Evolutionary conservation across 2,113 vertebrate species (phyloP).

Genomic region (Rana temporaria): DNA sequence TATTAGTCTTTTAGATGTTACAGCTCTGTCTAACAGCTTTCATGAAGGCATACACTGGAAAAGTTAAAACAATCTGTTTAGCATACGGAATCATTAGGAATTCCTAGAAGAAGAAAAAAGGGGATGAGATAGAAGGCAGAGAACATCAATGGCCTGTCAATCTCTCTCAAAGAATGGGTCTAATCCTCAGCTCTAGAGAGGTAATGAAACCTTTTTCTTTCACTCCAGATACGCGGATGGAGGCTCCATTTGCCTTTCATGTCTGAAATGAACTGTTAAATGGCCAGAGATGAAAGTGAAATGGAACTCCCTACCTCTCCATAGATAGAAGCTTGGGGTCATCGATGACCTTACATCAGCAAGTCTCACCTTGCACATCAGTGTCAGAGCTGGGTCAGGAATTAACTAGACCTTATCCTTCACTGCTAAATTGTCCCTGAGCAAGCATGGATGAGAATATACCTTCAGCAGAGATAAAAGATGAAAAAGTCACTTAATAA

Average conservation of each 20-base stretch:
- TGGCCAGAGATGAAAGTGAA: slow-evolving; percentile 51
- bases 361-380: slow-evolving; percentile 43
- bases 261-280: slow-evolving; percentile 55
- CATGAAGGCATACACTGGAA: slow-evolving; percentile 7
- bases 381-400: slow-evolving; percentile 17
- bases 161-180: slow-evolving; percentile 25
- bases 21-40: slow-evolving; percentile 9
- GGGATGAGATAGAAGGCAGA: slow-evolving; percentile 13
- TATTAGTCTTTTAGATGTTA: slow-evolving; percentile 40
- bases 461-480: slow-evolving; percentile 24
- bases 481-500: slow-evolving; percentile 40
- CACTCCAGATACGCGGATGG: slow-evolving; percentile 21
- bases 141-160: slow-evolving; percentile 53
- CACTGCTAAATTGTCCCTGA: slow-evolving; percentile 36
- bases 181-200: slow-evolving; percentile 47
- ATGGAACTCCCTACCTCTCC: slow-evolving; percentile 5
- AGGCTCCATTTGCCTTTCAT: slow-evolving; percentile 49
- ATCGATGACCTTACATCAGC: slow-evolving; percentile 41
- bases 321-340: slow-evolving; percentile 31
- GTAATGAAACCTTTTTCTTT: slow-evolving; percentile 42
- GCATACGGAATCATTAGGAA: slow-evolving; percentile 48
- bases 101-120: slow-evolving; percentile 23
- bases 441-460: slow-evolving; percentile 38
- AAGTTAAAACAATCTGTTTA: slow-evolving; percentile 53
- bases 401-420: slow-evolving; percentile 13